phyloP scores from a whole-genome alignment of 1,140 invertebrate genomes.

The Papilio aristodemus region DNA sequence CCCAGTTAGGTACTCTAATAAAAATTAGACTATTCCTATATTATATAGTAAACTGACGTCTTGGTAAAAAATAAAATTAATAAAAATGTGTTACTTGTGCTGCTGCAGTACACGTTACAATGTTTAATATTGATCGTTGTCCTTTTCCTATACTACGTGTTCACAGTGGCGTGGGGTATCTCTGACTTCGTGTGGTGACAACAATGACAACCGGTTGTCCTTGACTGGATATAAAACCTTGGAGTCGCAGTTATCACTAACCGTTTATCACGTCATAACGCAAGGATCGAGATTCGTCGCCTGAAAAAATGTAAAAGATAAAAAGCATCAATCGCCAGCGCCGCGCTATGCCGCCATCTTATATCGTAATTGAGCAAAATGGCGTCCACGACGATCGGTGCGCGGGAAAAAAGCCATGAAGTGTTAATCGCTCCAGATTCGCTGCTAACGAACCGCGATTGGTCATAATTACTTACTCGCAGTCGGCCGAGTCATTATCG shows the following conservation, averaged over 20 bases:
- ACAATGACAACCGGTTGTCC: no score
- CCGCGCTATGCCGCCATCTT: constrained; percentile 62
- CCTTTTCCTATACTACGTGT: no score
- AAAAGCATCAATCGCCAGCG: constrained; percentile 45
- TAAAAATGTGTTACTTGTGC: no score
- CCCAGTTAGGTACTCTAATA: no score
- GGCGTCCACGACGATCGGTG: constrained; percentile 55
- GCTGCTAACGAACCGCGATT: constrained; percentile 61
- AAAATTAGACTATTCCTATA: background rate
- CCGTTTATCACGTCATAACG: constrained; percentile 6
- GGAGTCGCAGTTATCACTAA: background rate
- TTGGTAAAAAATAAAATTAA: no score
- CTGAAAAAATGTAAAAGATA: constrained; percentile 30
- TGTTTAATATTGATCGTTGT: no score
- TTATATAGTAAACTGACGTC: no score
- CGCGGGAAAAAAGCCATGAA: constrained; percentile 59
- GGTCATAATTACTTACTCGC: constrained; percentile 55
- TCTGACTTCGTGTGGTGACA: no score
- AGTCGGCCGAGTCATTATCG: constrained; percentile 38
- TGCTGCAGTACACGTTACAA: no score
- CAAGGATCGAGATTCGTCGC: constrained; percentile 33
- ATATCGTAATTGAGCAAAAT: constrained; percentile 64
- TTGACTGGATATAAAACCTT: background rate
- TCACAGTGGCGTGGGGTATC: no score
- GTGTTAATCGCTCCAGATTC: constrained; percentile 70